A percentile compares a stretch with the other conserved stretches of the same genome.
These are phyloP conservation scores for Dendrocopos noguchii DNA, from an alignment of 2,113 vertebrate species.

Conservation along the genomic window DNA sequence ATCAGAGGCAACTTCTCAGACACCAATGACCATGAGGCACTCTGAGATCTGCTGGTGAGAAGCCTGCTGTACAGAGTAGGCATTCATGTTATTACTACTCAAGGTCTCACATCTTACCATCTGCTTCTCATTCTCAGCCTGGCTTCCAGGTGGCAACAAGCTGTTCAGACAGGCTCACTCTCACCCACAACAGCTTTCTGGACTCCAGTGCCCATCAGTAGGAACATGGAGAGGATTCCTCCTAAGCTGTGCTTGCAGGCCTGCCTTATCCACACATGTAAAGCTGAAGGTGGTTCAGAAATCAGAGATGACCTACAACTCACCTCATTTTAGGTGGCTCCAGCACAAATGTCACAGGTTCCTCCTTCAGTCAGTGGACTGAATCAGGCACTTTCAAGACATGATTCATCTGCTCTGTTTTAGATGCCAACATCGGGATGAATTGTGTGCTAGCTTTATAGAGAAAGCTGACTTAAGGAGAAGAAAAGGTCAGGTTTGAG, in stretches of 20 bases:
- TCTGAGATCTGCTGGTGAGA: neutral
- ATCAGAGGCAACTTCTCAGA: neutral
- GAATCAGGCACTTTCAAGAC: neutral
- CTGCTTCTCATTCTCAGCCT: neutral
- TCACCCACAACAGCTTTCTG: neutral
- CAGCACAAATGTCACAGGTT: neutral
- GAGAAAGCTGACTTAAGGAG: neutral
- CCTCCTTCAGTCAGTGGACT: neutral
- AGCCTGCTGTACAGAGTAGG: neutral
- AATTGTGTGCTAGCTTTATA: neutral
- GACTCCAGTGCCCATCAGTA: neutral
- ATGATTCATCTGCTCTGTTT: neutral
- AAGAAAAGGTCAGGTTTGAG: neutral
- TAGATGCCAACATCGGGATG: neutral
- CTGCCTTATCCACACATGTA: neutral
- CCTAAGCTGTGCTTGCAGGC: neutral
- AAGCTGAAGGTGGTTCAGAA: neutral
- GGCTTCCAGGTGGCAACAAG: conserved; percentile 10
- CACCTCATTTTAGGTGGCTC: neutral
- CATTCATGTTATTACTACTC: neutral
- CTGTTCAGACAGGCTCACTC: neutral
- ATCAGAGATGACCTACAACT: neutral
- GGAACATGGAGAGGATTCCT: neutral
- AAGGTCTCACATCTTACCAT: neutral
- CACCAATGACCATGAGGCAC: accelerated